Percentiles rank a stretch among this genome's conserved stretches.
These are phyloP conservation scores for Cossypha dichroa DNA, from an alignment of 2,797 vertebrate genomes.

Conservation along the genomic window DNA sequence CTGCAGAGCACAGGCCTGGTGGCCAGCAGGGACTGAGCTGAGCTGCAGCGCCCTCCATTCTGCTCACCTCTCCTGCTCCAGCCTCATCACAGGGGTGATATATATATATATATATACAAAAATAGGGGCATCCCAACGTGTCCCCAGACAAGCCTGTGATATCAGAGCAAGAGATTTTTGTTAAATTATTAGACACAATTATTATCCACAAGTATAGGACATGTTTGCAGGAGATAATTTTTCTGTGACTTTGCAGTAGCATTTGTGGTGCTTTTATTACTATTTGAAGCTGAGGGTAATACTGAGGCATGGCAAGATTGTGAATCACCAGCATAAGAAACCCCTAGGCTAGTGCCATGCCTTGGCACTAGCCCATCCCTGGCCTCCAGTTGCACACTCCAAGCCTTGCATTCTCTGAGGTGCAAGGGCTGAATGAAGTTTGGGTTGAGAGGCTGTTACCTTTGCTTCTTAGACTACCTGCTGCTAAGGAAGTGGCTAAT, in stretches of 20 bases:
- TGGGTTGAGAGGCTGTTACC: not conserved
- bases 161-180: not conserved
- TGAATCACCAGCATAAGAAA: not conserved
- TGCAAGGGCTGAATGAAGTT: not conserved
- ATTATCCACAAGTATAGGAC: not conserved
- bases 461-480: not conserved
- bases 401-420: not conserved
- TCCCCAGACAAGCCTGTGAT: not conserved
- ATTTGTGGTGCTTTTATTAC: not conserved
- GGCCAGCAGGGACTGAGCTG: fast-evolving
- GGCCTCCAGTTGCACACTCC: not conserved
- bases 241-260: not conserved
- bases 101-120: not conserved
- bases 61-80: not conserved
- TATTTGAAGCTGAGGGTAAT: not conserved
- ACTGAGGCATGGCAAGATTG: not conserved
- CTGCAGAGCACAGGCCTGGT: not conserved
- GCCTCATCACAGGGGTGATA: not conserved
- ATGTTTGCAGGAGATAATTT: not conserved
- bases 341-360: not conserved
- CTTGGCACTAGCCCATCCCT: not conserved
- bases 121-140: fast-evolving
- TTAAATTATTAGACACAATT: not conserved
- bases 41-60: not conserved
- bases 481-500: constrained; percentile 17